Conservation (phyloP, 2,797 vertebrate genomes). For the Hippopotamyrus pictus region DNA sequence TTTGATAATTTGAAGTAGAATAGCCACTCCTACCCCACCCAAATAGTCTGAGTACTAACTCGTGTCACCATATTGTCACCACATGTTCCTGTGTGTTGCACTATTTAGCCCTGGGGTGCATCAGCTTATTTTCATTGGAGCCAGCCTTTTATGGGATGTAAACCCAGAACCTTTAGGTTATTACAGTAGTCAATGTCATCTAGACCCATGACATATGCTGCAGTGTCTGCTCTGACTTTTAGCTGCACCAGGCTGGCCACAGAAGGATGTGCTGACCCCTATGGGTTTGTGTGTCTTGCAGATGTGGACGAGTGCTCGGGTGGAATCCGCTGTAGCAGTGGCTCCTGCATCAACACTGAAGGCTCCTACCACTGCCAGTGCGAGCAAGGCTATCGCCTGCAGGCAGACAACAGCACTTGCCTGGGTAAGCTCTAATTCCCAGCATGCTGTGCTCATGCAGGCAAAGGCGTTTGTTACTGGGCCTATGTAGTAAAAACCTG, state of each 20-base stretch:
- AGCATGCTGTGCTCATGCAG: background rate
- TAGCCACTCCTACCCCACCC: background rate
- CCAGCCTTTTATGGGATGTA: background rate
- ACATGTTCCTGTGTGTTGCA: background rate
- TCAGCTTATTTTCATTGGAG: background rate
- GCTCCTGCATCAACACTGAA: conserved; percentile 36
- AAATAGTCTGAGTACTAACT: background rate
- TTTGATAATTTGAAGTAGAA: background rate
- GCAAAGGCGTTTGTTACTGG: background rate
- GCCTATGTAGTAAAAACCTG: background rate
- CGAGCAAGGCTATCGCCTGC: conserved; percentile 34
- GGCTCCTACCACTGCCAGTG: conserved; percentile 42
- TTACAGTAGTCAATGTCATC: background rate
- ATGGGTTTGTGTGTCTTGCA: conserved; percentile 28
- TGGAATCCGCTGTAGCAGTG: conserved; percentile 32
- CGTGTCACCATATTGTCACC: background rate
- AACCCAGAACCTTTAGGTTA: background rate
- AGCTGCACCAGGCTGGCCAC: background rate
- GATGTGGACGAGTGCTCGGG: conserved; percentile 43
- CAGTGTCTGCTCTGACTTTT: background rate
- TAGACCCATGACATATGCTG: background rate
- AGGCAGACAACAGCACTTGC: conserved; percentile 33
- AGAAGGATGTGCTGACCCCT: background rate
- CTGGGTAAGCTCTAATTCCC: conserved; percentile 32
- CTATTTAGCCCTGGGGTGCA: background rate